Evolutionary conservation across 1,140 invertebrate genomes (phyloP).

Genomic region (Heliconius melpomene): DNA sequence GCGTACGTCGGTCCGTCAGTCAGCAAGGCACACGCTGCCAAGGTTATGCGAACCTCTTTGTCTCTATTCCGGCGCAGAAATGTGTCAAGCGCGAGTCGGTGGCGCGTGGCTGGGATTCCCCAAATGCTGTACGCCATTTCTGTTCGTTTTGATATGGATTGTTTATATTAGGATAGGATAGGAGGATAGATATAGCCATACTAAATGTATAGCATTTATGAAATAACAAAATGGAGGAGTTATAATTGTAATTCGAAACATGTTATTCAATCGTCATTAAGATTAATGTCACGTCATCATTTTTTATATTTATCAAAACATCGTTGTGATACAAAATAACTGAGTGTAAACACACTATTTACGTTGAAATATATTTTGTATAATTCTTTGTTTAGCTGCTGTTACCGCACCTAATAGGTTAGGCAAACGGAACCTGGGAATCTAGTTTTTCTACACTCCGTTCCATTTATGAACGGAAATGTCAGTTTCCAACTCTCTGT

Average conservation of each 20-base stretch:
- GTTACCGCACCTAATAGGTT: too few relatives aligned
- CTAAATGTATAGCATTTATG: background rate
- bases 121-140: slow-evolving; percentile 13
- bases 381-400: too few relatives aligned
- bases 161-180: too few relatives aligned
- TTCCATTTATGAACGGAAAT: too few relatives aligned
- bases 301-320: background rate
- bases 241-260: background rate
- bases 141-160: background rate
- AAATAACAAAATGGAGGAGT: too few relatives aligned
- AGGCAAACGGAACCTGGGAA: too few relatives aligned
- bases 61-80: slow-evolving; percentile 49
- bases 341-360: background rate
- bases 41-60: slow-evolving; percentile 74
- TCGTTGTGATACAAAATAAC: background rate
- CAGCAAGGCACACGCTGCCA: slow-evolving; percentile 57
- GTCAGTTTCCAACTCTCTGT: too few relatives aligned
- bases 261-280: background rate
- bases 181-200: background rate
- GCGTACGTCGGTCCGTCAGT: slow-evolving; percentile 65
- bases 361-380: too few relatives aligned
- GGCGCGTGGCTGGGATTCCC: slow-evolving; percentile 22
- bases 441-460: too few relatives aligned
- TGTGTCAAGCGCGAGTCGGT: slow-evolving; percentile 20
- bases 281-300: background rate